Conservation (phyloP, 64 coral and sea anemone species). For the Pocillopora verrucosa region DNA sequence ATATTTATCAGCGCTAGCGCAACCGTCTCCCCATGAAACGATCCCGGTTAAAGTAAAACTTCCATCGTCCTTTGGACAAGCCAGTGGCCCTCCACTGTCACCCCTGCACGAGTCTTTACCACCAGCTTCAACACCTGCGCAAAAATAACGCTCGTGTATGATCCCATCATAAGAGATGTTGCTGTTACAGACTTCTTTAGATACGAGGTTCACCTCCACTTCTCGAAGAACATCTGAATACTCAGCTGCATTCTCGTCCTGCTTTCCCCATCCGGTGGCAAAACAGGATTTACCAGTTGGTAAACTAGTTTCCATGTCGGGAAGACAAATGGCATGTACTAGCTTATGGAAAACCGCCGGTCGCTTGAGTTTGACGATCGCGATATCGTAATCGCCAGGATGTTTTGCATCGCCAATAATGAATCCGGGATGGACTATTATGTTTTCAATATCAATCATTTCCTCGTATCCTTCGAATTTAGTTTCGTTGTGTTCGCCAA, state of each 20-base stretch:
- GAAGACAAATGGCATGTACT: constrained; percentile 44
- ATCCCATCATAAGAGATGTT: constrained; percentile 66
- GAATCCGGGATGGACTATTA: constrained; percentile 53
- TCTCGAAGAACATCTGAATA: constrained; percentile 79
- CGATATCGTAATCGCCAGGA: constrained; percentile 76
- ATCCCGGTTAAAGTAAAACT: constrained; percentile 79
- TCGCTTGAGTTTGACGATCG: constrained; percentile 81
- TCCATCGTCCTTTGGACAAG: constrained; percentile 77
- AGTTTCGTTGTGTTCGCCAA: constrained; percentile 60
- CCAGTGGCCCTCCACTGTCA: constrained; percentile 74
- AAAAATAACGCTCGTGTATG: constrained; percentile 67
- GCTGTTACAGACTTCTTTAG: constrained; percentile 70
- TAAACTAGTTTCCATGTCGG: constrained; percentile 23
- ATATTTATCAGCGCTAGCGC: constrained; percentile 88
- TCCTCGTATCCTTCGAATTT: constrained; percentile 53
- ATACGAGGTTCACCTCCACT: constrained; percentile 58
- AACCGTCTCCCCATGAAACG: constrained; percentile 86
- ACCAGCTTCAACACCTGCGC: constrained; percentile 63
- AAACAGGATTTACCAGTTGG: constrained; percentile 64
- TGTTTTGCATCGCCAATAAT: background rate
- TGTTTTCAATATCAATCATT: constrained; percentile 34
- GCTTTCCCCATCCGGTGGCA: constrained; percentile 91
- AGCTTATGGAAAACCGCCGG: constrained; percentile 75
- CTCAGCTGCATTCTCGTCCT: constrained; percentile 22
- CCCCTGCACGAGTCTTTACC: constrained; percentile 62